Percentiles rank a stretch among this genome's conserved stretches.
Conservation (phyloP, 2,888 invertebrate genomes). For the Tromatobia lineatoria region DNA sequence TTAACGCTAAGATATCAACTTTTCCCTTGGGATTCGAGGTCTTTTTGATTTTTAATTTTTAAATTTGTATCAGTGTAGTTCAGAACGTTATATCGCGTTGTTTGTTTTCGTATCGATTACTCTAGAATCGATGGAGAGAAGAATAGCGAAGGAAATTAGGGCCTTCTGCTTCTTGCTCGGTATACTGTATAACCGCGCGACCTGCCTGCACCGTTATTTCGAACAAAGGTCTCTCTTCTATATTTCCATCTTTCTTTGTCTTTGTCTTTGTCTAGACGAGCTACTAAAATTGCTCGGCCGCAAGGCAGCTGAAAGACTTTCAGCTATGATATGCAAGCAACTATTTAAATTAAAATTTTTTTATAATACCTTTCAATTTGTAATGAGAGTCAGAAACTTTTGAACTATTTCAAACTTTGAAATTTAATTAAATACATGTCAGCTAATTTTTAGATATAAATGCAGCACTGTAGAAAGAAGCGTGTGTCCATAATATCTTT, state of each 20-base stretch:
- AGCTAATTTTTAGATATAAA: too few relatives aligned
- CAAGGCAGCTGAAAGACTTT: not conserved
- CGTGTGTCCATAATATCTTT: too few relatives aligned
- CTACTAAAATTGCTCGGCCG: not conserved
- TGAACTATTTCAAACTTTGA: too few relatives aligned
- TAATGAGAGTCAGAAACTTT: too few relatives aligned
- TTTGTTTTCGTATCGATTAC: not conserved
- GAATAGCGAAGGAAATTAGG: not conserved
- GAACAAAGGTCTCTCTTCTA: not conserved
- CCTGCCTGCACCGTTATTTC: conserved; percentile 10
- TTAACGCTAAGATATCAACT: not conserved
- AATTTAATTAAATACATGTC: too few relatives aligned
- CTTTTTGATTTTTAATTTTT: too few relatives aligned
- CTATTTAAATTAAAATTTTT: too few relatives aligned
- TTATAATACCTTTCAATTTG: too few relatives aligned
- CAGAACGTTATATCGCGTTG: not conserved
- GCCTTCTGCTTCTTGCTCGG: not conserved
- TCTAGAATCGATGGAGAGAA: not conserved
- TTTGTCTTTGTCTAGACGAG: not conserved
- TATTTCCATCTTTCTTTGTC: conserved; percentile 10
- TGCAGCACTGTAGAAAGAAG: too few relatives aligned
- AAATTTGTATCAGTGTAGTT: too few relatives aligned
- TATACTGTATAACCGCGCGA: not conserved
- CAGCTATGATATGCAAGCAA: too few relatives aligned
- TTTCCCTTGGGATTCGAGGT: not conserved